Percentiles rank a stretch among this genome's conserved stretches.
Evolutionary conservation across 2,113 vertebrate species (phyloP).

Genomic region (Phycodurus eques): DNA sequence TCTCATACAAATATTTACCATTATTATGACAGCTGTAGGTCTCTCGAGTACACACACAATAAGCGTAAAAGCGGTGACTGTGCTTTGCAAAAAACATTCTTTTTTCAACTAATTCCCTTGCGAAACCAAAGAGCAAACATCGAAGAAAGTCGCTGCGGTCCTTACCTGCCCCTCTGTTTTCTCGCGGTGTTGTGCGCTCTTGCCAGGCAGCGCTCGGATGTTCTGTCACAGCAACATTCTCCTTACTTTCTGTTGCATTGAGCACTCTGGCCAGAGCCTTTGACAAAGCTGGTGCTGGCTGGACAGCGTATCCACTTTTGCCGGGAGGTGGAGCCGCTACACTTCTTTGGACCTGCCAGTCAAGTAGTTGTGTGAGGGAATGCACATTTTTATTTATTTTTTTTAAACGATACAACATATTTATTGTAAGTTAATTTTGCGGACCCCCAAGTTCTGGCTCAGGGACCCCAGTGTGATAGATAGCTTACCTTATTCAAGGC

Average conservation of each 20-base stretch:
- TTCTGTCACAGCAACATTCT: constrained; percentile 48
- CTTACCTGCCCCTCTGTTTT: constrained; percentile 40
- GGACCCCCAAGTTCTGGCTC: neutral
- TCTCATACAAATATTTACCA: too few relatives aligned
- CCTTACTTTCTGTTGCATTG: constrained; percentile 62
- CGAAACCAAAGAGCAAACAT: neutral
- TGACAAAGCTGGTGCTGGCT: constrained; percentile 41
- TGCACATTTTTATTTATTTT: too few relatives aligned
- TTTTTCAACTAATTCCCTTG: neutral
- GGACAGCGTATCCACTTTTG: constrained; percentile 5
- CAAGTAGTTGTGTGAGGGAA: neutral
- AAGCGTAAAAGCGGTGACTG: too few relatives aligned
- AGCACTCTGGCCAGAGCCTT: constrained; percentile 70
- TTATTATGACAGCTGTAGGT: too few relatives aligned
- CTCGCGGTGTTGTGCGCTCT: constrained; percentile 5
- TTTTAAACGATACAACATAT: too few relatives aligned
- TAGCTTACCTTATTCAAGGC: constrained; percentile 61
- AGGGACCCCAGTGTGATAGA: neutral
- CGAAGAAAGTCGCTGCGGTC: neutral
- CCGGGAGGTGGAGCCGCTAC: constrained; percentile 19
- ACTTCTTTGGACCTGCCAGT: constrained; percentile 51
- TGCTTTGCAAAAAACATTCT: neutral
- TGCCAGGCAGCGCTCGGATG: constrained; percentile 7
- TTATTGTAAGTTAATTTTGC: too few relatives aligned
- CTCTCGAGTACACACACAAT: too few relatives aligned